A percentile compares a stretch with the other conserved stretches of the same genome.
phyloP scores from a whole-genome alignment of 2,888 invertebrate species.

The Podotricha telesiphe region DNA sequence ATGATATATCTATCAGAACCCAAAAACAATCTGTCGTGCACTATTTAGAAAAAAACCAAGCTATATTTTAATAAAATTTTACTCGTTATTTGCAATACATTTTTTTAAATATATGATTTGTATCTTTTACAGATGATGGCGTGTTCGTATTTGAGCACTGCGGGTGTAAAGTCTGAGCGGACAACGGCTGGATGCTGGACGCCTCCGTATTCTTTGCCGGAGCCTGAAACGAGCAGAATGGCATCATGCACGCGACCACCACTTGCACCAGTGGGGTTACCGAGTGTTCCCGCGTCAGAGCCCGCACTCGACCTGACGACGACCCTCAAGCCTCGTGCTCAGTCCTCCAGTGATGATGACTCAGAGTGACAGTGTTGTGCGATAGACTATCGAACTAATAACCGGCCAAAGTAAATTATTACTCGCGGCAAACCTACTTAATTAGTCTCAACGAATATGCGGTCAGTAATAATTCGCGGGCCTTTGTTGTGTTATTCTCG shows the following conservation, averaged over 20 bases:
- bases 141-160: slow-evolving; percentile 77
- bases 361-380: slow-evolving; percentile 78
- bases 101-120: slow-evolving; percentile 10
- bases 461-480: slow-evolving; percentile 62
- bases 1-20: too few species aligned
- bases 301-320: slow-evolving; percentile 72
- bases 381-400: slow-evolving; percentile 61
- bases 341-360: slow-evolving; percentile 55
- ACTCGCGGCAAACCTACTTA: slow-evolving; percentile 52
- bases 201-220: slow-evolving; percentile 58
- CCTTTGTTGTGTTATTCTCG: slow-evolving; percentile 70
- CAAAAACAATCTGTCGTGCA: too few species aligned
- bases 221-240: slow-evolving; percentile 46
- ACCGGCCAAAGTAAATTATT: slow-evolving; percentile 60
- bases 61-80: too few species aligned
- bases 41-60: too few species aligned
- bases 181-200: slow-evolving; percentile 70
- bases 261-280: slow-evolving; percentile 38
- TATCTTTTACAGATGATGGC: slow-evolving; percentile 75
- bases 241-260: slow-evolving; percentile 49
- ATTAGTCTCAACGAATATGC: slow-evolving; percentile 45
- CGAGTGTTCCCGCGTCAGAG: slow-evolving; percentile 48
- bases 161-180: slow-evolving; percentile 61
- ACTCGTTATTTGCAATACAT: not conserved
- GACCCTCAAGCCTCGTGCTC: slow-evolving; percentile 56